These are phyloP conservation scores for Idaea straminata DNA, from an alignment of 2,888 invertebrate species.

Conservation along the genomic window DNA sequence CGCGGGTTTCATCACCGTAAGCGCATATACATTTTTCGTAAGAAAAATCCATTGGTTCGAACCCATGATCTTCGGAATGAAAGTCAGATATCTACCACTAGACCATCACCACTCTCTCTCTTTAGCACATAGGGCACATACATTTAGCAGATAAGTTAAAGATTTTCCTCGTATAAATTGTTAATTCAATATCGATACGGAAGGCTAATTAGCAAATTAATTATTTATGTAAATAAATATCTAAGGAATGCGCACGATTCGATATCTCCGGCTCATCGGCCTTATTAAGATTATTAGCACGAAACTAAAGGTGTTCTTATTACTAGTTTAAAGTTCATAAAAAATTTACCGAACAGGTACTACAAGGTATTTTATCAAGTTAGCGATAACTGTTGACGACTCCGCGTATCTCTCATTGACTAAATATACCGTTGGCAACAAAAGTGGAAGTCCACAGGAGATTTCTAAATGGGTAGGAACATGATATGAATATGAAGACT, in stretches of 20 bases:
- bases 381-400: not conserved
- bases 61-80: no score
- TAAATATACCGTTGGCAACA: not conserved
- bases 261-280: slow-evolving; percentile 40
- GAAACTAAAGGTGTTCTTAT: slow-evolving; percentile 27
- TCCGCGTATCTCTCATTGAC: slow-evolving; percentile 6
- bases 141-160: no score
- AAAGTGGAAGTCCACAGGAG: no score
- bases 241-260: slow-evolving; percentile 51
- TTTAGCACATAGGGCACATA: no score
- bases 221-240: slow-evolving; percentile 30
- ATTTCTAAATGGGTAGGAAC: no score
- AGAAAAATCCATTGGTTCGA: no score
- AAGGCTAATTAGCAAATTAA: slow-evolving; percentile 1
- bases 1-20: no score
- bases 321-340: not conserved
- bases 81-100: no score
- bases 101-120: no score
- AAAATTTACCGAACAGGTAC: not conserved
- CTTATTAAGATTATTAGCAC: slow-evolving; percentile 54
- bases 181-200: slow-evolving; percentile 1
- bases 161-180: not conserved
- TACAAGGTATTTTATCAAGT: slow-evolving; percentile 9
- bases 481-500: no score
- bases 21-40: no score